Base-by-base conservation (phyloP, 2,888 invertebrate genomes). In the Meta bourneti region DNA sequence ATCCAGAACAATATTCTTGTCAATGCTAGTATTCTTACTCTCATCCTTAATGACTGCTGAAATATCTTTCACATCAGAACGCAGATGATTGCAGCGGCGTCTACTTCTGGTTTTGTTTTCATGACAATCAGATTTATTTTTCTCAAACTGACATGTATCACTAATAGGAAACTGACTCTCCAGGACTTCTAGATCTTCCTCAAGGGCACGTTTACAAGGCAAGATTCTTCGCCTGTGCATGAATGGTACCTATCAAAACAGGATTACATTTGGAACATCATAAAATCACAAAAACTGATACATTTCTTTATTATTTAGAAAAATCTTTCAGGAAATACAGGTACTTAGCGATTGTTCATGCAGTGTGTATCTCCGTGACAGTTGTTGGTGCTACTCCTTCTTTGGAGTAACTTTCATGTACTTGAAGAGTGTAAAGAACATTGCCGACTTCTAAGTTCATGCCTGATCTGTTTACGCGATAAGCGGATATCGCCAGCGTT, bases 121-220 rank as follows among this genome's bases (percentile, higher is more conserved):
- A 51, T 87, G 90, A 48, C 49, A 71, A 69, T 91, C 91, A 20
- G 51, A 13, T 52, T 75, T 89, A 69, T 48, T 19, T 69, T 80
- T 85, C n/a, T 84, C 79, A 84, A 90, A 80, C 9, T 89, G 87
- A 78, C 92, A 92, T 20, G 92, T 89, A 61, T 88, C 81, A 48
- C 61, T 90, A 1, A 93, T 77, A 34, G 93, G 89, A 75, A 90
- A 93, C 8, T 93, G 91, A 19, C 94, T 91, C 8, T 93, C 93
- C 77, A 94, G 93, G 16, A 92, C 77, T 71, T 94, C 90, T n/a
- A 94, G 94, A 92, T 96, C 96, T 94, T 97, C 97, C 6, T 94
- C 95, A 0, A 69, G 81, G 11, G 96, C 96, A 0, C 13, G 34
- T 77, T 52, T 82, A 71, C 6, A 77, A 6, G 13, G 75, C 48